Conservation (phyloP, 2,888 invertebrate genomes). For the Amaurobius ferox region DNA sequence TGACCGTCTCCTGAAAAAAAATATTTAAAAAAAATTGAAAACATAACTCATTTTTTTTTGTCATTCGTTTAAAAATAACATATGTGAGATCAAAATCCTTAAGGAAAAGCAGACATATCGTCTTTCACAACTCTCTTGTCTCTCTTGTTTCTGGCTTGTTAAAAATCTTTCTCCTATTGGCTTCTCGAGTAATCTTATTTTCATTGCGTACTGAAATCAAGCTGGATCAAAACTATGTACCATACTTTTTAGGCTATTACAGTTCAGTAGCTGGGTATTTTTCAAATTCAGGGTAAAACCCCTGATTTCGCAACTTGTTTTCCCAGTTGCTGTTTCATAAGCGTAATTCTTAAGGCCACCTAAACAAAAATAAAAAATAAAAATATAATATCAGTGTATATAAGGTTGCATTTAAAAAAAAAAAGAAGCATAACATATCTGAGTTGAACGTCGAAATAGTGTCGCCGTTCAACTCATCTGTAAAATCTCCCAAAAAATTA, state of each 20-base stretch:
- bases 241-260: too few relatives aligned
- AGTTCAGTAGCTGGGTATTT: neutral
- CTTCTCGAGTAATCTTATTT: neutral
- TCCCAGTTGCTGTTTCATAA: neutral
- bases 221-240: neutral
- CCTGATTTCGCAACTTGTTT: neutral
- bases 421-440: neutral
- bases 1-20: neutral
- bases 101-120: neutral
- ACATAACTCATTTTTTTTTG: too few relatives aligned
- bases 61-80: too few relatives aligned
- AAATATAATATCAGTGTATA: neutral
- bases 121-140: neutral
- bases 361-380: neutral
- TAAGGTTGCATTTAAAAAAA: neutral
- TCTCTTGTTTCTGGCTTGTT: neutral
- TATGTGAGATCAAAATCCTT: neutral
- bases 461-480: slow-evolving; percentile 3
- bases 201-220: neutral
- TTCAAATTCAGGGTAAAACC: neutral
- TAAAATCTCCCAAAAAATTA: slow-evolving; percentile 1
- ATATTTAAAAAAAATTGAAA: neutral
- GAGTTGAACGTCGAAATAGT: slow-evolving; percentile 13
- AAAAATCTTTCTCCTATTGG: neutral
- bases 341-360: neutral